A percentile compares a stretch with the other conserved stretches of the same genome.
phyloP scores from a whole-genome alignment of 1,140 invertebrate species.

The Homarus americanus region DNA sequence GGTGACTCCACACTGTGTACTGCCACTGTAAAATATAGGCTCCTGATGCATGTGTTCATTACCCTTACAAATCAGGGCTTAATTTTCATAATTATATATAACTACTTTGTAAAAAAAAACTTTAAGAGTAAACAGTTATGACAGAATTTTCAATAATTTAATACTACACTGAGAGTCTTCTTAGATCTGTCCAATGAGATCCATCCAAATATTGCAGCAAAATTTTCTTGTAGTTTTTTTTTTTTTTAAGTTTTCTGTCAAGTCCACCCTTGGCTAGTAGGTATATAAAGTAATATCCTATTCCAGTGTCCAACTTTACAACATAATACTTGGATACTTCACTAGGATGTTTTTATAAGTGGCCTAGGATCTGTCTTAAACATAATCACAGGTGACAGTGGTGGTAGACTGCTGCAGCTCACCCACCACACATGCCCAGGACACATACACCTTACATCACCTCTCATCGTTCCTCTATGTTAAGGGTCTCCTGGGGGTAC shows the following conservation, averaged over 20 bases:
- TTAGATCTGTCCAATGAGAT: background rate
- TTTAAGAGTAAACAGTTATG: background rate
- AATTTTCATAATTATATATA: background rate
- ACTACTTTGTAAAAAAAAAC: background rate
- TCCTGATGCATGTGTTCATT: background rate
- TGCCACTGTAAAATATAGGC: conserved; percentile 2
- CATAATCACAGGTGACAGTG: background rate
- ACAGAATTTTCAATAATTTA: conserved; percentile 9
- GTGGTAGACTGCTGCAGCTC: background rate
- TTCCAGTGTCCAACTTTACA: background rate
- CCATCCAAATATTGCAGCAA: background rate
- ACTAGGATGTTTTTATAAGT: background rate
- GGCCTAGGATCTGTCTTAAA: background rate
- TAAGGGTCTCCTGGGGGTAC: conserved; percentile 94
- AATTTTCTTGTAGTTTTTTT: background rate
- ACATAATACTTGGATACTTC: background rate
- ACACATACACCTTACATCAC: background rate
- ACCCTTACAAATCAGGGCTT: background rate
- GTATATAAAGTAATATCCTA: background rate
- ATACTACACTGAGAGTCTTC: background rate
- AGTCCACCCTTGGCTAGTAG: background rate
- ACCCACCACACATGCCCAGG: background rate
- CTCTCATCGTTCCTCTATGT: conserved; percentile 86
- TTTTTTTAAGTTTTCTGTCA: background rate
- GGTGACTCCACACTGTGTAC: background rate